Evolutionary conservation across 2,888 invertebrate genomes (phyloP).

Genomic region (Drosophila paramelanica): DNA sequence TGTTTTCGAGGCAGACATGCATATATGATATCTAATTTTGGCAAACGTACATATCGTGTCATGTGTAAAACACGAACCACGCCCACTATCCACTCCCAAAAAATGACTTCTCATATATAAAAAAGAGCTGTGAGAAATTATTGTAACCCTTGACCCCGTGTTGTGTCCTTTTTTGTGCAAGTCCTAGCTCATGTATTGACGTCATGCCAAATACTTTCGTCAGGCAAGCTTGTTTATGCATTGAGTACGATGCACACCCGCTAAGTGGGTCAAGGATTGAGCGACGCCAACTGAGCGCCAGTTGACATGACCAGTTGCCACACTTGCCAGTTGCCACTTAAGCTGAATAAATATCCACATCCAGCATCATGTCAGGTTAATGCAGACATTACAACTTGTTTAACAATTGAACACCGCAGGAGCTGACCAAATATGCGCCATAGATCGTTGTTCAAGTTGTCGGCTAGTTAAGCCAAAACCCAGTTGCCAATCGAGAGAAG

Average conservation of each 20-base stretch:
- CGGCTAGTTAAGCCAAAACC: constrained; percentile 21
- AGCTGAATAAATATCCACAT: constrained; percentile 21
- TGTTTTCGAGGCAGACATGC: no score
- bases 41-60: no score
- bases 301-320: constrained; percentile 12
- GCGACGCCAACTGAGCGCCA: constrained; percentile 14
- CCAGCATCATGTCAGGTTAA: constrained; percentile 25
- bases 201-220: constrained; percentile 43
- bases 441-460: constrained; percentile 3
- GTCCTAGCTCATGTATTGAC: constrained; percentile 44
- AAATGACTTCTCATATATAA: constrained; percentile 4
- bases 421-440: constrained; percentile 33
- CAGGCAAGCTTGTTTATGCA: constrained; percentile 29
- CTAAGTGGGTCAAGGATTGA: constrained; percentile 72
- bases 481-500: constrained; percentile 34
- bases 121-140: not conserved
- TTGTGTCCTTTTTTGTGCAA: constrained; percentile 9
- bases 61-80: not conserved
- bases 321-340: constrained; percentile 32
- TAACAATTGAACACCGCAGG: constrained; percentile 49
- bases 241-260: constrained; percentile 3
- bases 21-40: not conserved
- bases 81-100: not conserved
- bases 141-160: constrained; percentile 41
- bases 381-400: constrained; percentile 49